Conservation (phyloP, 1,140 invertebrate species). For the Heterodera carotae region DNA sequence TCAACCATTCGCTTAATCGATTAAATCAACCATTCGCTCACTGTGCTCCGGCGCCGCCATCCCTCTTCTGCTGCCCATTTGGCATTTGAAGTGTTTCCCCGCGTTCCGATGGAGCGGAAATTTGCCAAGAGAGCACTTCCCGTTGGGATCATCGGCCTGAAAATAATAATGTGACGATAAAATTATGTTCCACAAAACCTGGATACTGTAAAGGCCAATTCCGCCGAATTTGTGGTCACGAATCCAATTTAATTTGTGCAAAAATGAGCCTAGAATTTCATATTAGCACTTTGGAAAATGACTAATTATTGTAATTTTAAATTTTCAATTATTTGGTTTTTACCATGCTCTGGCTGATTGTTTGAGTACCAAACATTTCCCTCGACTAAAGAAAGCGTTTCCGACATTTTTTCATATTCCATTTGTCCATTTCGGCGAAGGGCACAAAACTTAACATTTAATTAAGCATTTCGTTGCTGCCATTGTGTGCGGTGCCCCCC, state of each 20-base stretch:
- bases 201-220: slow-evolving; percentile 34
- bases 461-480: neutral
- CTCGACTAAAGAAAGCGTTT: neutral
- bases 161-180: neutral
- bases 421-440: slow-evolving; percentile 14
- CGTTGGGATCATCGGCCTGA: slow-evolving; percentile 29
- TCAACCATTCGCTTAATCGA: too few relatives aligned
- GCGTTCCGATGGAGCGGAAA: slow-evolving; percentile 31
- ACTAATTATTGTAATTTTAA: neutral
- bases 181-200: slow-evolving; percentile 4
- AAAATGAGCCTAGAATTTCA: slow-evolving; percentile 13
- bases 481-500: too few relatives aligned
- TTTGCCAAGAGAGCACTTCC: slow-evolving; percentile 13
- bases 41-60: neutral
- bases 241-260: slow-evolving; percentile 33
- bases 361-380: slow-evolving; percentile 36
- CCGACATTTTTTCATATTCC: slow-evolving; percentile 20
- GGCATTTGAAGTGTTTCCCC: slow-evolving; percentile 23
- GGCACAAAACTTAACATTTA: slow-evolving; percentile 28
- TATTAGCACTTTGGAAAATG: neutral
- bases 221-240: slow-evolving; percentile 33
- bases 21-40: neutral
- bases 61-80: neutral
- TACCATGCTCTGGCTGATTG: slow-evolving; percentile 27
- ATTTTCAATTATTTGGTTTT: slow-evolving; percentile 15